Conservation (phyloP, 2,113 vertebrate genomes). For the Eupsittula cactorum region DNA sequence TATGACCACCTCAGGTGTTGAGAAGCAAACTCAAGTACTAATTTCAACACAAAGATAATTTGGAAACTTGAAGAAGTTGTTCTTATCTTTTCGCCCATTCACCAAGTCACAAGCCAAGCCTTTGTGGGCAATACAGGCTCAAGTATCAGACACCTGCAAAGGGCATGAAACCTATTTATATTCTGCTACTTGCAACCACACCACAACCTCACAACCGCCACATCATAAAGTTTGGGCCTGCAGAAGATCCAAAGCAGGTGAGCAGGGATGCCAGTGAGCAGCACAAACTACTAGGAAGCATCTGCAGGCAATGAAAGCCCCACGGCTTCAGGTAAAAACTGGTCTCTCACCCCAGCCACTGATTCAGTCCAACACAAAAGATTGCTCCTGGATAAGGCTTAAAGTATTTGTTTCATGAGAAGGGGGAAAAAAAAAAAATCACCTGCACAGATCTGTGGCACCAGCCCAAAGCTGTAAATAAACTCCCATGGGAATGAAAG, state of each 20-base stretch:
- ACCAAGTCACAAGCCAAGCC: background rate
- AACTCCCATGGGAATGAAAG: background rate
- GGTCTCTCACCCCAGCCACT: background rate
- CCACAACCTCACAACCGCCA: background rate
- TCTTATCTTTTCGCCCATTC: background rate
- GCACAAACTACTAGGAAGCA: background rate
- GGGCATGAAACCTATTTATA: background rate
- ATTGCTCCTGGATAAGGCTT: background rate
- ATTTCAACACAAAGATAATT: background rate
- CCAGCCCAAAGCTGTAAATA: background rate
- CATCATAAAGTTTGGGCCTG: background rate
- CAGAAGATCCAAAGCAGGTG: background rate
- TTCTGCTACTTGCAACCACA: background rate
- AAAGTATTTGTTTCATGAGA: background rate
- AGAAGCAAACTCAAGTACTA: background rate
- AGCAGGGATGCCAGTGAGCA: background rate
- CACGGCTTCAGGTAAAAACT: background rate
- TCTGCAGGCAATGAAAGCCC: background rate
- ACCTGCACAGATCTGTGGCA: background rate
- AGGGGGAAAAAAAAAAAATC: background rate
- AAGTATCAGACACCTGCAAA: background rate
- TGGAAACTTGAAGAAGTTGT: background rate
- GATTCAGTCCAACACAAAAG: background rate
- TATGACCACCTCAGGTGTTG: background rate
- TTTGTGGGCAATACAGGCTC: background rate